Conservation (phyloP, 2,888 invertebrate genomes). For the Chloroclystis v-ata region DNA sequence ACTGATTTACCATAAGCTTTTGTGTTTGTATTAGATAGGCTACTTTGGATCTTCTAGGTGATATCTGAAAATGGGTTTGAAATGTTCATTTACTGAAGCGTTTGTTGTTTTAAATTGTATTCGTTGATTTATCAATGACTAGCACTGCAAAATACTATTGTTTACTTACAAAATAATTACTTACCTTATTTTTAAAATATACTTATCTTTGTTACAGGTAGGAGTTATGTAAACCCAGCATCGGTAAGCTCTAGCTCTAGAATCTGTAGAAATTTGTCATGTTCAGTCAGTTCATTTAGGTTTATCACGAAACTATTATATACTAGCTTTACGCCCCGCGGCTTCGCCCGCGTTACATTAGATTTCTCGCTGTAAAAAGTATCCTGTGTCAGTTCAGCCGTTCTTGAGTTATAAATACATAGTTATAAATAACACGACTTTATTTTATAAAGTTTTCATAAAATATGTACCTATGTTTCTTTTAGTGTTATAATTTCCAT, state of each 20-base stretch:
- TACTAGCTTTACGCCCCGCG: too few relatives aligned
- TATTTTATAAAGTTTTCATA: not conserved
- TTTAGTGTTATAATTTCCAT: not conserved
- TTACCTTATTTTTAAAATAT: not conserved
- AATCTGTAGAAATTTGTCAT: conserved; percentile 16
- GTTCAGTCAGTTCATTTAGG: conserved; percentile 4
- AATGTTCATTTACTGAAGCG: conserved; percentile 15
- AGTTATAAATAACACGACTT: too few relatives aligned
- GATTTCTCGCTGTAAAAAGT: too few relatives aligned
- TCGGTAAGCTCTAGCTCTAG: conserved; percentile 38
- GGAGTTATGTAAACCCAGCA: conserved; percentile 44
- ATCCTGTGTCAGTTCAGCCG: too few relatives aligned
- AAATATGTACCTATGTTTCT: not conserved
- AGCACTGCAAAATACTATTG: too few relatives aligned
- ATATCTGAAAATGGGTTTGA: conserved; percentile 35
- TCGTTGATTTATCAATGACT: not conserved
- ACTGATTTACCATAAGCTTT: conserved; percentile 44
- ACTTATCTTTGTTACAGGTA: conserved; percentile 45
- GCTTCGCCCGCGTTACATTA: too few relatives aligned
- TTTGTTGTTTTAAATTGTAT: not conserved
- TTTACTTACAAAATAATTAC: too few relatives aligned
- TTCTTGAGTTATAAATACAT: too few relatives aligned
- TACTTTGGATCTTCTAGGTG: conserved; percentile 31
- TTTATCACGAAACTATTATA: conserved; percentile 15
- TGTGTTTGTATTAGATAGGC: conserved; percentile 35